These are phyloP conservation scores for Mola mola DNA, from an alignment of 2,113 vertebrate species.

Conservation along the genomic window DNA sequence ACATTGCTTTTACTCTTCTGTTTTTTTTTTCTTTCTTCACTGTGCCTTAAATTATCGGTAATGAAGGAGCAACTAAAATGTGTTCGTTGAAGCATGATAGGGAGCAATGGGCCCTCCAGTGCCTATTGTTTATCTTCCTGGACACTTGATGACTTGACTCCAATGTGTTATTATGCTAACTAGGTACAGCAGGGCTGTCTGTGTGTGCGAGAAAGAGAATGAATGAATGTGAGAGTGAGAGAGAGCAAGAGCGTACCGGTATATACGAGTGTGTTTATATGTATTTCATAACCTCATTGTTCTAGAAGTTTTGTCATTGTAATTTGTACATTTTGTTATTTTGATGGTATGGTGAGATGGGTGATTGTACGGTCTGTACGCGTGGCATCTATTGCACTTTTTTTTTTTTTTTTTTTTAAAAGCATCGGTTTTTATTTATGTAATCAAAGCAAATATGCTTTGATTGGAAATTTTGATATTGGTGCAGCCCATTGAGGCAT, in stretches of 20 bases:
- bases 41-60: conserved; percentile 54
- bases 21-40: conserved; percentile 36
- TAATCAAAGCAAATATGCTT: no score
- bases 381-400: no score
- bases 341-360: background rate
- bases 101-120: conserved; percentile 73
- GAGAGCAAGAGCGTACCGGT: conserved; percentile 1
- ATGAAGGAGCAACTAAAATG: conserved; percentile 55
- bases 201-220: conserved; percentile 25
- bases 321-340: background rate
- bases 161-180: conserved; percentile 74
- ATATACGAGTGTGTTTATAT: background rate
- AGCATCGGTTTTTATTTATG: no score
- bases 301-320: background rate
- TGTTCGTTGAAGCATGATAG: conserved; percentile 65
- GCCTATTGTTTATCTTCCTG: conserved; percentile 76
- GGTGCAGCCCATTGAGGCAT: no score
- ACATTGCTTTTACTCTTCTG: conserved; percentile 14
- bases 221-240: conserved; percentile 29
- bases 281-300: no score
- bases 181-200: conserved; percentile 52
- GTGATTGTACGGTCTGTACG: no score
- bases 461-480: no score
- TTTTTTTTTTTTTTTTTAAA: no score
- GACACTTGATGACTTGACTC: conserved; percentile 74